Base-by-base conservation (phyloP, 2,113 vertebrate genomes). In the Aldabrachelys gigantea region DNA sequence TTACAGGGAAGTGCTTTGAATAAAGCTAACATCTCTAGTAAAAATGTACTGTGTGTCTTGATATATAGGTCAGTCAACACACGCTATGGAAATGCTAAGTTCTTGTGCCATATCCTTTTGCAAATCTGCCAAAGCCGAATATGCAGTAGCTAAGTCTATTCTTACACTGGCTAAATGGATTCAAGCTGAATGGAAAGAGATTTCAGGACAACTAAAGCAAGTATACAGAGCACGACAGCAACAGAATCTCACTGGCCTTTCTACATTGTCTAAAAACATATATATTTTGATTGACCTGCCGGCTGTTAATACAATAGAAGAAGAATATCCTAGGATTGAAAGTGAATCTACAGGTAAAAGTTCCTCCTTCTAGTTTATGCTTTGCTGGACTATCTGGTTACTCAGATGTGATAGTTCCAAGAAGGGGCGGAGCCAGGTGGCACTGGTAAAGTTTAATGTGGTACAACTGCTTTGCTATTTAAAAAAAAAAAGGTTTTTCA, bases 81-180 rank as follows among this genome's bases (percentile, higher is more conserved):
- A 98, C 3, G 99, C 99, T 87, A 99, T 99, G 99, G 99, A 99
- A 98, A 99, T 99, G 99, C 97, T 99, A 98, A 99, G 99, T 97
- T 98, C 98, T 35, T 99, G 99, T 50, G 99, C 99, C 72, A 98
- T 99, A 96, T 99, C 99, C 38, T 99, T 99, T 96, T 99, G 99
- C 93, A 98, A 98, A 24, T 98, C 98, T 94, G 99, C 99, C 89
- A 99, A 99, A 98, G 99, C 99, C 1, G 99, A 99, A 95, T 98
- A 98, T 13, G 99, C 99, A 2, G 99, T 99, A 82, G 99, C 99
- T 92, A 99, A 99, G 92, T 99, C 99, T 12, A 98, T 99, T 97
- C 98, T 99, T 65, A 99, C 99, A 0, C 97, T 99, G 88, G 99
- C 99, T 91, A 99, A 99, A 90, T 99, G 99, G 99, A 98, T 99